These are phyloP conservation scores for Oncopodura yosiiana DNA, from an alignment of 1,140 invertebrate genomes.

Conservation along the genomic window DNA sequence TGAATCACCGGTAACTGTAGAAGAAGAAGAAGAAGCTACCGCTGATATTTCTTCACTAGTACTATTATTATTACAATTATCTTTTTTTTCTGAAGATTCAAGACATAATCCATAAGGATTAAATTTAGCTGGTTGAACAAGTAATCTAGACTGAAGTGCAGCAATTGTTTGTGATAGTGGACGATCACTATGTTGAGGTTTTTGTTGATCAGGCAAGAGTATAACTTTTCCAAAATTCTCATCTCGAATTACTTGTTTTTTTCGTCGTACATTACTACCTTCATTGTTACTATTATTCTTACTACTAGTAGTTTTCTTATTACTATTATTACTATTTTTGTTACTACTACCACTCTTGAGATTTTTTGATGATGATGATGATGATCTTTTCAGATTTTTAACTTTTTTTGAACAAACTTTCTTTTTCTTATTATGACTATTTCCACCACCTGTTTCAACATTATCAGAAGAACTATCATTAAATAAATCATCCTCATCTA, in stretches of 20 bases:
- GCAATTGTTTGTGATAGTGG: constrained; percentile 12
- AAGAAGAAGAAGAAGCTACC: too few species aligned
- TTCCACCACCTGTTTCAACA: too few species aligned
- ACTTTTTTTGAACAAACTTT: too few species aligned
- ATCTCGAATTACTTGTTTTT: background rate
- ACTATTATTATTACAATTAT: too few species aligned
- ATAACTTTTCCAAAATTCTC: constrained; percentile 8
- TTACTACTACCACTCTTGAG: background rate
- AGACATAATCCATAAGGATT: constrained; percentile 16
- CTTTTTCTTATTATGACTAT: too few species aligned
- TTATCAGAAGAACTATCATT: too few species aligned
- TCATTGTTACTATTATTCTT: background rate
- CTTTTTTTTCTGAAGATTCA: too few species aligned
- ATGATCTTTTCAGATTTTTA: too few species aligned
- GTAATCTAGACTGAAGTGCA: constrained; percentile 5
- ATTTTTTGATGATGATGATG: too few species aligned
- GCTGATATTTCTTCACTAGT: too few species aligned
- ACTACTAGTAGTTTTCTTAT: background rate
- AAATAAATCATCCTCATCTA: too few species aligned
- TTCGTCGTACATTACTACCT: background rate
- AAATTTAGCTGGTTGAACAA: constrained; percentile 12
- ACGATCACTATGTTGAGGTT: constrained; percentile 4
- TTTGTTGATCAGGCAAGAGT: constrained; percentile 8
- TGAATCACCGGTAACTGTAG: too few species aligned
- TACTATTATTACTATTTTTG: background rate